phyloP scores from a whole-genome alignment of 2,797 vertebrate genomes.

The Tarsius wallacei region DNA sequence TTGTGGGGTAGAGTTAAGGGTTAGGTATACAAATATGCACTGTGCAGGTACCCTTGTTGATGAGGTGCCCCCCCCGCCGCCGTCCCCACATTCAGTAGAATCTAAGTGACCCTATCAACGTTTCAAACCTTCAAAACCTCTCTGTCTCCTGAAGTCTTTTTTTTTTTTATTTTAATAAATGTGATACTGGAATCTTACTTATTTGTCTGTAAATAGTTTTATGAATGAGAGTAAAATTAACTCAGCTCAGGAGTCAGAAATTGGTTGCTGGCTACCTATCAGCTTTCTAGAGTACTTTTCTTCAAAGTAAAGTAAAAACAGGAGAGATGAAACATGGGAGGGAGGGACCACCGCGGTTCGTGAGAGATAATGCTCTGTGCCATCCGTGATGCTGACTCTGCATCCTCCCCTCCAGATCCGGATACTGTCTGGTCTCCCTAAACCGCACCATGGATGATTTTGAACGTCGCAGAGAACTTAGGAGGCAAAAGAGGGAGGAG shows the following conservation, averaged over 20 bases:
- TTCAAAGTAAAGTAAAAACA: conserved; percentile 82
- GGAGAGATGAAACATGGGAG: neutral
- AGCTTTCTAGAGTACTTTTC: conserved; percentile 73
- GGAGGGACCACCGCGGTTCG: rapidly evolving
- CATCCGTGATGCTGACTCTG: conserved; percentile 34
- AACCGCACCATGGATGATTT: conserved; percentile 97
- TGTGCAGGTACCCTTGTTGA: no score
- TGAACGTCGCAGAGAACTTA: conserved; percentile 97
- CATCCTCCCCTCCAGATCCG: conserved; percentile 78
- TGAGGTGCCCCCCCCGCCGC: no score
- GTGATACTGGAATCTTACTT: conserved; percentile 73
- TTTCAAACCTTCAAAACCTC: conserved; percentile 59
- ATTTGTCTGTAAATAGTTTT: conserved; percentile 73
- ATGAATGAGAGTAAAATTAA: conserved; percentile 74
- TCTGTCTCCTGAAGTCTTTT: conserved; percentile 78
- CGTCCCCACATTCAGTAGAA: neutral
- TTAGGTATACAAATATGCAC: no score
- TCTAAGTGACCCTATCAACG: conserved; percentile 51
- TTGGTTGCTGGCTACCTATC: neutral
- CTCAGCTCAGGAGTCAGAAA: conserved; percentile 20
- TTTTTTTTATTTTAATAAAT: conserved; percentile 65
- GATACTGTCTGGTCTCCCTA: conserved; percentile 86
- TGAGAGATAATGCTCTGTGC: neutral
- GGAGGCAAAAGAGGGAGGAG: conserved; percentile 99
- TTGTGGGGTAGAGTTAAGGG: no score